Percentiles rank a stretch among this genome's conserved stretches.
These are phyloP conservation scores for Heterotilapia buettikoferi DNA, from an alignment of 2,113 vertebrate genomes.

Conservation along the genomic window DNA sequence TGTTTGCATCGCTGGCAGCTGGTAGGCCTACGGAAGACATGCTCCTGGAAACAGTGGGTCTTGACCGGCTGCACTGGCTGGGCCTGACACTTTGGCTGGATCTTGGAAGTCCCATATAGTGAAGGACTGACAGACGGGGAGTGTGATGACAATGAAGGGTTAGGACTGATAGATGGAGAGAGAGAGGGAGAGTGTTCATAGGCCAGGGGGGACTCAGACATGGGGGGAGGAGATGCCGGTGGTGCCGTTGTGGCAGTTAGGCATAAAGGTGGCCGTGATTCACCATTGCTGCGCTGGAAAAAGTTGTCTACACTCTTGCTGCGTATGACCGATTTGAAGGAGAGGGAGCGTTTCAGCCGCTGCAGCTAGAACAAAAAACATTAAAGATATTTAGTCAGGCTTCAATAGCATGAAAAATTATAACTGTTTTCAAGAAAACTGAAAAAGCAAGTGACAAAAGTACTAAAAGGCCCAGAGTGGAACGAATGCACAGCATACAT, in stretches of 20 bases:
- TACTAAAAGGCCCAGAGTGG: not conserved
- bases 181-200: conserved; percentile 64
- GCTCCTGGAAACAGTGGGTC: conserved; percentile 86
- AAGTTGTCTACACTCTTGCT: conserved; percentile 91
- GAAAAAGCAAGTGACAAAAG: not conserved
- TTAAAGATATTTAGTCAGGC: not conserved
- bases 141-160: conserved; percentile 58
- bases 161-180: conserved; percentile 62
- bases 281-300: conserved; percentile 78
- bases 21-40: conserved; percentile 82
- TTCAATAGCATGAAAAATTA: not conserved
- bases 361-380: conserved; percentile 73
- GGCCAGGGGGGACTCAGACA: conserved; percentile 42
- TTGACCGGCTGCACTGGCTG: conserved; percentile 64
- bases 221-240: conserved; percentile 59
- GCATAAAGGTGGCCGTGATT: conserved; percentile 67
- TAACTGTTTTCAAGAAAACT: not conserved
- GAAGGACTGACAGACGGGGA: conserved; percentile 58
- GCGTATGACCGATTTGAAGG: conserved; percentile 85
- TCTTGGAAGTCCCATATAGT: conserved; percentile 28
- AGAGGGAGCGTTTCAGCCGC: conserved; percentile 83
- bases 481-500: not conserved
- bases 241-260: conserved; percentile 72
- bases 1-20: conserved; percentile 85
- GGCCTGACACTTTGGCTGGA: conserved; percentile 46